Percentiles rank a stretch among this genome's conserved stretches.
Evolutionary conservation across 1,140 invertebrate genomes (phyloP).

Genomic region (Drosophila bocki): DNA sequence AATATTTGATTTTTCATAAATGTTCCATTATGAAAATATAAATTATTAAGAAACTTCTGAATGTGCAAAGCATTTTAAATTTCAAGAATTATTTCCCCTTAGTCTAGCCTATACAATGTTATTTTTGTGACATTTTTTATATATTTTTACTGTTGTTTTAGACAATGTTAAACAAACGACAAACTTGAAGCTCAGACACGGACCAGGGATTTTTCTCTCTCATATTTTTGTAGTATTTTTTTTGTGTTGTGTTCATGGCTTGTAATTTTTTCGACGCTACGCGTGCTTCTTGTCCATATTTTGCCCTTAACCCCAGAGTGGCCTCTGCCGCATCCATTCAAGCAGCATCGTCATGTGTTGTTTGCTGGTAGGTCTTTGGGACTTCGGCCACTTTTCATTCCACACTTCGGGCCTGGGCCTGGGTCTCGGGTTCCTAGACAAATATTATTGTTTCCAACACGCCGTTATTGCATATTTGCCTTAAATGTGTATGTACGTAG

Average conservation of each 20-base stretch:
- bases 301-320: slow-evolving; percentile 39
- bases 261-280: slow-evolving; percentile 42
- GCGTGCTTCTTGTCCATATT: slow-evolving; percentile 65
- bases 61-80: background rate
- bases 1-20: background rate
- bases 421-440: slow-evolving; percentile 72
- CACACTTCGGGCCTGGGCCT: slow-evolving; percentile 18
- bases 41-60: background rate
- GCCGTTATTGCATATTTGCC: slow-evolving; percentile 82
- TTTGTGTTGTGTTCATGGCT: background rate
- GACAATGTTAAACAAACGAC: slow-evolving; percentile 72
- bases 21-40: background rate
- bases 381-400: slow-evolving; percentile 22
- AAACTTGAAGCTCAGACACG: slow-evolving; percentile 27
- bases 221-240: background rate
- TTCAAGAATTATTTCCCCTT: background rate
- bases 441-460: slow-evolving; percentile 83
- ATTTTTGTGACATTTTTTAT: slow-evolving; percentile 19
- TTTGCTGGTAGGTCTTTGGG: slow-evolving; percentile 10
- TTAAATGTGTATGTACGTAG: slow-evolving; percentile 59
- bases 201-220: slow-evolving; percentile 26
- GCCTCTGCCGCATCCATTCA: slow-evolving; percentile 26
- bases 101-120: slow-evolving; percentile 9
- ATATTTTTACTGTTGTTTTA: slow-evolving; percentile 34
- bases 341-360: slow-evolving; percentile 29